phyloP scores from a whole-genome alignment of 2,797 vertebrate species.

The Pseudochirops corinnae region DNA sequence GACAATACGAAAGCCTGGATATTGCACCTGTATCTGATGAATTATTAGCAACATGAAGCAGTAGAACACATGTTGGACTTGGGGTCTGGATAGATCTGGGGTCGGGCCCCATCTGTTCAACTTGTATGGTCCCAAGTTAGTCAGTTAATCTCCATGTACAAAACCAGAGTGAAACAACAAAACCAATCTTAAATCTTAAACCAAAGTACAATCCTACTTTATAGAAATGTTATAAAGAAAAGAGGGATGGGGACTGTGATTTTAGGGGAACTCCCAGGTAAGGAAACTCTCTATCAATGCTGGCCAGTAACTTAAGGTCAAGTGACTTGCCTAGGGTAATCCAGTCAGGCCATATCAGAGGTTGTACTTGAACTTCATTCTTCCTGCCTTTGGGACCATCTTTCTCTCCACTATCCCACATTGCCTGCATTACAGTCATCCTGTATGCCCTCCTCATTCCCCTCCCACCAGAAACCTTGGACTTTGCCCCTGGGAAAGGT shows the following conservation, averaged over 20 bases:
- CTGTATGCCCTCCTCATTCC: neutral
- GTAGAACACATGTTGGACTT: neutral
- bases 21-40: neutral
- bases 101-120: neutral
- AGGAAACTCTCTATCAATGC: neutral
- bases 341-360: neutral
- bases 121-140: neutral
- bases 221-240: neutral
- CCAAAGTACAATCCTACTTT: neutral
- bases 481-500: neutral
- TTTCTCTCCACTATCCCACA: neutral
- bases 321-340: neutral
- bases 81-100: neutral
- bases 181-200: neutral
- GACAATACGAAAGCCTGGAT: neutral
- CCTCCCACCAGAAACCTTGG: neutral
- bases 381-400: neutral
- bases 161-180: neutral
- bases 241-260: neutral
- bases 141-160: neutral
- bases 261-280: neutral
- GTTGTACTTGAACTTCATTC: neutral
- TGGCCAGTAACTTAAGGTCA: neutral
- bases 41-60: neutral
- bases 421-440: neutral